A percentile compares a stretch with the other conserved stretches of the same genome.
Evolutionary conservation across 1,140 invertebrate genomes (phyloP).

Genomic region (Eumeta japonica): DNA sequence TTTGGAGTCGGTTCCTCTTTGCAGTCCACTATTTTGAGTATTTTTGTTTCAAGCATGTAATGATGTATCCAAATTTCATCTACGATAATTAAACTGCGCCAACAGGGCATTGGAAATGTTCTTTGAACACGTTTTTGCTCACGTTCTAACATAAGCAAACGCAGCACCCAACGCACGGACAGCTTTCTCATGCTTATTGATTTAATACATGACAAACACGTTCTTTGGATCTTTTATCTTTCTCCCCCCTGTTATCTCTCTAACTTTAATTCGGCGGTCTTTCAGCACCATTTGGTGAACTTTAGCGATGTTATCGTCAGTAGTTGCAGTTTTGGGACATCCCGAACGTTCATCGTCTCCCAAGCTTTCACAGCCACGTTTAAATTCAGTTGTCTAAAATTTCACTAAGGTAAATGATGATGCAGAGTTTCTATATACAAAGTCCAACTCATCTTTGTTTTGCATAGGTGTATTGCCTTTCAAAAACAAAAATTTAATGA

Average conservation of each 20-base stretch:
- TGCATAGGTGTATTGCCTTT: slow-evolving; percentile 8
- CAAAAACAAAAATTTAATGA: slow-evolving; percentile 12
- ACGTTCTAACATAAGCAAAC: slow-evolving; percentile 20
- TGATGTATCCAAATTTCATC: slow-evolving; percentile 44
- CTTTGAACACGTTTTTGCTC: slow-evolving; percentile 9
- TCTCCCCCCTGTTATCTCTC: slow-evolving; percentile 1
- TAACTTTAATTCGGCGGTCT: slow-evolving; percentile 14
- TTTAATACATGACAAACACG: slow-evolving; percentile 8
- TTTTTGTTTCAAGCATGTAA: slow-evolving; percentile 35
- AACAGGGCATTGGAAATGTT: slow-evolving; percentile 5
- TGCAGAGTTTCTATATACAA: slow-evolving; percentile 22
- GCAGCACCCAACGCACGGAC: slow-evolving; percentile 20
- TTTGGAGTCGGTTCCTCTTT: slow-evolving; percentile 18
- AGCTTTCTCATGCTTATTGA: slow-evolving; percentile 15
- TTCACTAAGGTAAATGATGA: slow-evolving; percentile 22
- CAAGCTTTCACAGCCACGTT: slow-evolving; percentile 23
- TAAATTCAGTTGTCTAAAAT: slow-evolving; percentile 29
- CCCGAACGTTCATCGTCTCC: slow-evolving; percentile 17
- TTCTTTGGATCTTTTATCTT: slow-evolving; percentile 1
- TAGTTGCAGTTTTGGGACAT: slow-evolving; percentile 17
- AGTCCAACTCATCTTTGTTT: slow-evolving; percentile 16
- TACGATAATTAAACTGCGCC: slow-evolving; percentile 20
- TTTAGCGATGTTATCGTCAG: slow-evolving; percentile 11
- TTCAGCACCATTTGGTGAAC: slow-evolving; percentile 13
- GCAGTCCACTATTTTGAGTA: slow-evolving; percentile 28